Evolutionary conservation across 2,113 vertebrate genomes (phyloP).

Genomic region (Plotosus lineatus): DNA sequence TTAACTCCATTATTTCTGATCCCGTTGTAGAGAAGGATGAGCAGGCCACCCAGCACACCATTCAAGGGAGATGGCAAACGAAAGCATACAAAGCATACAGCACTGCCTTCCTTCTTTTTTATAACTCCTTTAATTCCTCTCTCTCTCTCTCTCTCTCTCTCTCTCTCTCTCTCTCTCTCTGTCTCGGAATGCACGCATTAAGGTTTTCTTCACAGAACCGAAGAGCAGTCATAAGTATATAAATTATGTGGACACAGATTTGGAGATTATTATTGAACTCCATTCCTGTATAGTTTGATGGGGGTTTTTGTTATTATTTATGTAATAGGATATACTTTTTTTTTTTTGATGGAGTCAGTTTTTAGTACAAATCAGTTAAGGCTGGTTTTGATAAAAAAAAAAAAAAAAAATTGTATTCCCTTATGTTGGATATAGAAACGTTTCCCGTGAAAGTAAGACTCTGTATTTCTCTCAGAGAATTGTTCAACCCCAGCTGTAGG

Average conservation of each 20-base stretch:
- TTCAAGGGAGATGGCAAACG: conserved; percentile 50
- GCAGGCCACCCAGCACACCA: conserved; percentile 50
- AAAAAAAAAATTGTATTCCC: background rate
- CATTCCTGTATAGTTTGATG: background rate
- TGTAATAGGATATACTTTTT: no score
- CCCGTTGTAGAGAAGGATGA: background rate
- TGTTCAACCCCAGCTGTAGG: background rate
- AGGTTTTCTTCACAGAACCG: background rate
- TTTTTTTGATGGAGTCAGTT: background rate
- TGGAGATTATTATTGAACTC: background rate
- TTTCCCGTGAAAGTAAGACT: background rate
- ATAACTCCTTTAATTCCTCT: no score
- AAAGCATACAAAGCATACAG: conserved; percentile 57
- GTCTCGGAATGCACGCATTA: background rate
- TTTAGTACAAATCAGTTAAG: background rate
- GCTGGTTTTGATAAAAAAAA: background rate
- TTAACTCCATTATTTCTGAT: background rate
- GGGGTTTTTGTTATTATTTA: background rate
- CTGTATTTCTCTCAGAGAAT: background rate
- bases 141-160: background rate
- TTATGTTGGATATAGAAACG: background rate
- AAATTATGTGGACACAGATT: no score
- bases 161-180: background rate
- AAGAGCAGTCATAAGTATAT: background rate
- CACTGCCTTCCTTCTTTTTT: conserved; percentile 20